These are phyloP conservation scores for Stichopus horrens DNA, from an alignment of 53 echinoderm and acorn worm species.

Conservation along the genomic window DNA sequence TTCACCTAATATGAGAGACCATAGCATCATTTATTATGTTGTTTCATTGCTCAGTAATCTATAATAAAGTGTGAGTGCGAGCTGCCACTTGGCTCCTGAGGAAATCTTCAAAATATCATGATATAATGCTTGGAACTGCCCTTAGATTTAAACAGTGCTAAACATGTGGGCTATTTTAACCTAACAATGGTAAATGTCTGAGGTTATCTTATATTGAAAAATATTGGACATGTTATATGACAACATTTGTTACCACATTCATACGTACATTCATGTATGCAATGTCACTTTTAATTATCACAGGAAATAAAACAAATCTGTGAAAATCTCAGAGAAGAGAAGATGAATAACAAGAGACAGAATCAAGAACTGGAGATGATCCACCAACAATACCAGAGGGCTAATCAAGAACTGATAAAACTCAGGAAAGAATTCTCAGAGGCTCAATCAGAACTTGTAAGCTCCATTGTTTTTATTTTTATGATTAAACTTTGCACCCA, in stretches of 20 bases:
- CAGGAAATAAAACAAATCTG: constrained; percentile 42
- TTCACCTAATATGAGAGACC: neutral
- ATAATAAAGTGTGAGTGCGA: neutral
- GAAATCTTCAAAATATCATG: neutral
- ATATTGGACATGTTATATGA: too few species aligned
- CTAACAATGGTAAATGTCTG: too few species aligned
- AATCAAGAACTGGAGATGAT: constrained; percentile 70
- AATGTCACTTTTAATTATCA: neutral
- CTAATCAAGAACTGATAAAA: constrained; percentile 68
- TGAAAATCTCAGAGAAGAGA: constrained; percentile 52
- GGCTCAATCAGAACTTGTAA: constrained; percentile 69
- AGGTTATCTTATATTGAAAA: too few species aligned
- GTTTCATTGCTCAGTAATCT: neutral
- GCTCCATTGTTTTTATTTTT: neutral
- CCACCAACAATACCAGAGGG: constrained; percentile 74
- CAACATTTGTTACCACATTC: too few species aligned
- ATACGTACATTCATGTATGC: too few species aligned
- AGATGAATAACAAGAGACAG: constrained; percentile 64
- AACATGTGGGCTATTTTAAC: too few species aligned
- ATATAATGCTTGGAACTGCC: neutral
- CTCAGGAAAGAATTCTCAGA: constrained; percentile 63
- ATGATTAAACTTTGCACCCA: neutral
- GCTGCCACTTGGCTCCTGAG: neutral
- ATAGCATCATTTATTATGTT: neutral
- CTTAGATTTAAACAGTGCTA: too few species aligned